A percentile compares a stretch with the other conserved stretches of the same genome.
Evolutionary conservation across 2,113 vertebrate species (phyloP).

Genomic region (Onychorhynchus coronatus): DNA sequence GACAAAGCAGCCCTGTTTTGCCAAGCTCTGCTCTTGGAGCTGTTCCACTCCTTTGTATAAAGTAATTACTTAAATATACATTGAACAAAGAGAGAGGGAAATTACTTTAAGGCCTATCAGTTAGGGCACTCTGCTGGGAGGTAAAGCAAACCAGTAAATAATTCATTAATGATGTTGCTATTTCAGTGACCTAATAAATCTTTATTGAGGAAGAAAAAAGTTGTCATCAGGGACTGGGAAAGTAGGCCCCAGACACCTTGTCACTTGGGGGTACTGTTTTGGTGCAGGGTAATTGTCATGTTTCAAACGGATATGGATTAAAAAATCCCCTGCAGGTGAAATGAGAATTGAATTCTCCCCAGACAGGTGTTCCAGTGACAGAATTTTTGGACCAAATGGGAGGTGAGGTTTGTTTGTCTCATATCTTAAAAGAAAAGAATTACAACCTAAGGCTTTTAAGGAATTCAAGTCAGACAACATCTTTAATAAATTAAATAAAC

Average conservation of each 20-base stretch:
- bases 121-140: background rate
- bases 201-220: background rate
- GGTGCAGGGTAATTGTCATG: background rate
- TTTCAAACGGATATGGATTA: fast-evolving
- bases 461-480: background rate
- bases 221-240: background rate
- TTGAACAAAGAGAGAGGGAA: slow-evolving; percentile 47
- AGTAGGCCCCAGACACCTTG: background rate
- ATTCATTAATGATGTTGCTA: background rate
- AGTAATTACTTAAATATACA: slow-evolving; percentile 56
- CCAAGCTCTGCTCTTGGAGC: slow-evolving; percentile 19
- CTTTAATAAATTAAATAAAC: background rate
- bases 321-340: background rate
- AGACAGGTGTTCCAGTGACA: background rate
- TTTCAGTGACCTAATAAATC: background rate
- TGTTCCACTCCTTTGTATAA: slow-evolving; percentile 41
- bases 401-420: background rate
- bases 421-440: background rate
- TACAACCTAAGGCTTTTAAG: background rate
- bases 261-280: background rate
- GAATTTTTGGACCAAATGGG: background rate
- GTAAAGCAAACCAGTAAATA: slow-evolving; percentile 28
- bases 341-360: background rate
- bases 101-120: slow-evolving; percentile 26
- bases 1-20: slow-evolving; percentile 25